A percentile compares a stretch with the other conserved stretches of the same genome.
phyloP scores from a whole-genome alignment of 2,888 invertebrate species.

The Hoplodrina ambigua region DNA sequence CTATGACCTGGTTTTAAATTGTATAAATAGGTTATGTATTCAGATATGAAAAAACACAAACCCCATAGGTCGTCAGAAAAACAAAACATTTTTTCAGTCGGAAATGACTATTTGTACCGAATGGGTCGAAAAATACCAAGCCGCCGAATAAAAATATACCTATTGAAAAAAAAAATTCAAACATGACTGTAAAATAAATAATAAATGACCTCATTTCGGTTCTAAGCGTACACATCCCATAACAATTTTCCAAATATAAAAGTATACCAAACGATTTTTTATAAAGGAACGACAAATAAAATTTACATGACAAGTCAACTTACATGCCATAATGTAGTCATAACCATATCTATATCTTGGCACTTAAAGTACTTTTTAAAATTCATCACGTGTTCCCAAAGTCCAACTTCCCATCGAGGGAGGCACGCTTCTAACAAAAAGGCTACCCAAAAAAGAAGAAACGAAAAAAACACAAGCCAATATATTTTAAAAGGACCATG shows the following conservation, averaged over 20 bases:
- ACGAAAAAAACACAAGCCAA: conserved; percentile 77
- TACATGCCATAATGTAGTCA: conserved; percentile 79
- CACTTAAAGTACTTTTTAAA: conserved; percentile 83
- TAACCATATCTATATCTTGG: conserved; percentile 80
- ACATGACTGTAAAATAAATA: conserved; percentile 52
- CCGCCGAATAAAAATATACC: conserved; percentile 10
- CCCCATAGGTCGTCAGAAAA: conserved; percentile 6
- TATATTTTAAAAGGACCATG: conserved; percentile 83
- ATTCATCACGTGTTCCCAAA: conserved; percentile 85
- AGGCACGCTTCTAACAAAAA: conserved; percentile 84
- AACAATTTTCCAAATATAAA: conserved; percentile 72
- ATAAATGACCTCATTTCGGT: conserved; percentile 68
- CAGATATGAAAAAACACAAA: conserved; percentile 19
- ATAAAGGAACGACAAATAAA: conserved; percentile 74
- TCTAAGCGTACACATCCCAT: conserved; percentile 70
- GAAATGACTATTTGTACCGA: conserved; percentile 3
- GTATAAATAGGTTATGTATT: conserved; percentile 29
- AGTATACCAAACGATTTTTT: conserved; percentile 71
- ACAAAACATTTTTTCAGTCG: background rate
- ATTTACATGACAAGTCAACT: conserved; percentile 84
- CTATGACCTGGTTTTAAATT: conserved; percentile 53
- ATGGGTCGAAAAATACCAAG: conserved; percentile 13
- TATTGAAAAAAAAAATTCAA: conserved; percentile 21
- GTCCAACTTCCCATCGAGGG: conserved; percentile 76
- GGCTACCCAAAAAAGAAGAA: conserved; percentile 72